Evolutionary conservation across 2,888 invertebrate species (phyloP), one percentile per base, ranked within the genome.

Genomic region (Yponomeuta evonymella): DNA sequence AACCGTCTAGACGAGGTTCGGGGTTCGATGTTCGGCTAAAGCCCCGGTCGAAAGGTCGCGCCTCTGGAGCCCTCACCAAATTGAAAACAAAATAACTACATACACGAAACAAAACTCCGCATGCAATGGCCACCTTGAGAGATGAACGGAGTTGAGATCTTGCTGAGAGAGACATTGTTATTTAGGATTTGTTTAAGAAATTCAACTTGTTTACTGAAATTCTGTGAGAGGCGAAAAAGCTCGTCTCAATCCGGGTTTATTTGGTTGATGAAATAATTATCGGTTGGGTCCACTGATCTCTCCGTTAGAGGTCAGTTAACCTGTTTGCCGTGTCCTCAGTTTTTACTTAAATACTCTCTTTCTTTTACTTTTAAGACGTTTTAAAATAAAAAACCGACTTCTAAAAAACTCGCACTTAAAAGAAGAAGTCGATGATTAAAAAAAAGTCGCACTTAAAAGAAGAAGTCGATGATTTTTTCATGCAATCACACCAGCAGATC

Each of bases 31-130:
- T 77, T 79, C 84, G 88, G 87, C 86, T 87, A 85, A 83, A 86
- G 82, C 79, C 84, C 88, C 88, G 86, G 88, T 77, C 89, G 77
- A 90, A 89, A 90, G 90, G 91, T 89, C 90, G 81, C 74, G 51
- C 51, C 15, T 73, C 36, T 12, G 2, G 15, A 76, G 62, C 58
- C 69, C 69, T 51, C 33, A 63, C 77, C 72, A 80, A 86, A 88
- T 88, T 83, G 87, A 88, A 87, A 88, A 83, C 81, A 82, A 85
- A 87, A 88, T 83, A 70, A 67, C 71, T 71, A n/a, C n/a, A 70
- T 29, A 11, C 8, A 64, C 30, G 64, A 64, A 64, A 64, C 23
- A 64, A 64, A 64, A 64, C 64, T 58, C 51, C 51, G 51, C 3
- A 58, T 58, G 51, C 51, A 58, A 58, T 15, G 51, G 51, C 51